Evolutionary conservation across 2,113 vertebrate species (phyloP), one percentile per base, ranked within the genome.

Genomic region (Rana temporaria): DNA sequence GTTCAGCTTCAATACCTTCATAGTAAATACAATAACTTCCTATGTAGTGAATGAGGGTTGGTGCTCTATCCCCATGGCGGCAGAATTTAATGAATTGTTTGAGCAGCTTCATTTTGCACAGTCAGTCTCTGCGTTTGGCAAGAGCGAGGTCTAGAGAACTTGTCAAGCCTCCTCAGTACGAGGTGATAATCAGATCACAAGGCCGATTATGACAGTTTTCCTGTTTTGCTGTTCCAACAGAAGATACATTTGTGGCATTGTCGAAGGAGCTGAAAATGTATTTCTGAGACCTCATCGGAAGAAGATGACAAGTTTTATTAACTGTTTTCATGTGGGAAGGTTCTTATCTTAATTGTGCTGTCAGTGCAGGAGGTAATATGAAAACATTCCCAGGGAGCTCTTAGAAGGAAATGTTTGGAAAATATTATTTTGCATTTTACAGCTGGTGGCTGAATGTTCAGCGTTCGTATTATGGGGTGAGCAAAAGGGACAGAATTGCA

Each of bases 281-380:
- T 59, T 68, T 56, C 18, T 30, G 7, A 79, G 65, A 67, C 53
- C 18, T 59, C 52, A 20, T 55, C 30, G 14, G 64, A 68, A 38
- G 53, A 32, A 38, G 55, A 34, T 38, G 64, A 56, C 52, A 79
- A 38, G 62, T 67, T 59, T 79, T 30, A 79, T 79, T 57, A 79
- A 42, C 64, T 24, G 9, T 68, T 68, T 57, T 53, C 34, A 42
- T 75, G 32, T 6, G 22, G 32, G 32, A 75, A 75, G 72, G 30
- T 75, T 75, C 72, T 75, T 75, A 75, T 75, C 72, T 75, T 75
- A 75, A 75, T 75, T 75, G 72, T 22, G 30, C 72, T 75, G 72
- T 75, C 72, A 75, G 12, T 22, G 57, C 72, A 20, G 32, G 56
- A 75, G 30, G 72, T 19, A 12, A 38, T 34, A n/a, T 60, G 15